Evolutionary conservation across 2,888 invertebrate genomes (phyloP).

Genomic region (Trachelus iudaicus): DNA sequence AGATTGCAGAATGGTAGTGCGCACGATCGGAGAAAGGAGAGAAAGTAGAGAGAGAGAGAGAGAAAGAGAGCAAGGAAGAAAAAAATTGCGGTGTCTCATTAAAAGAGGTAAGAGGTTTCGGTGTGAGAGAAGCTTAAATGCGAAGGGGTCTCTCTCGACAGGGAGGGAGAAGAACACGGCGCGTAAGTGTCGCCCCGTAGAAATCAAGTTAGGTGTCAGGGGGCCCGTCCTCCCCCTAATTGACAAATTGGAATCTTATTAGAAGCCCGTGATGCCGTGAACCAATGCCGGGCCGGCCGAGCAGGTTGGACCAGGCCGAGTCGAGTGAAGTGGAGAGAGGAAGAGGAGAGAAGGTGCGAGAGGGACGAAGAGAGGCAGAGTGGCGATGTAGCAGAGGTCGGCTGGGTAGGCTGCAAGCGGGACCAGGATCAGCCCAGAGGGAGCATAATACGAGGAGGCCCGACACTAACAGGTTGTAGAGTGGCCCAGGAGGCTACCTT

Average conservation of each 20-base stretch:
- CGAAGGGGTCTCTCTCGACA: no score
- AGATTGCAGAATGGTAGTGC: no score
- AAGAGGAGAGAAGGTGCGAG: constrained; percentile 14
- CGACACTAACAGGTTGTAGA: constrained; percentile 63
- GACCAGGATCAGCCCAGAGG: constrained; percentile 35
- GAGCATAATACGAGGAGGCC: constrained; percentile 57
- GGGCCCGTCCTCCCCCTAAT: constrained; percentile 69
- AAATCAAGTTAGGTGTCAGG: constrained; percentile 25
- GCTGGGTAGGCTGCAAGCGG: constrained; percentile 40
- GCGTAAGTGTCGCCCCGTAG: constrained; percentile 18
- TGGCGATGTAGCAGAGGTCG: constrained; percentile 10
- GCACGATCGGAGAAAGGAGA: no score
- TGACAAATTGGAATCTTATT: constrained; percentile 80
- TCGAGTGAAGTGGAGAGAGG: constrained; percentile 15
- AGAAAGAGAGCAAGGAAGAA: no score
- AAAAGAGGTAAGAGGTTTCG: no score
- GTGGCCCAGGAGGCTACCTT: constrained; percentile 33
- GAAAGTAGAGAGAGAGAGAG: no score
- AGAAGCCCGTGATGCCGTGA: constrained; percentile 60
- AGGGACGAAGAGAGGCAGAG: constrained; percentile 18
- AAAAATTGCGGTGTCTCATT: no score
- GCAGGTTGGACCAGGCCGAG: constrained; percentile 27
- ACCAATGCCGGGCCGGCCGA: constrained; percentile 46
- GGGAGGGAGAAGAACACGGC: neutral
- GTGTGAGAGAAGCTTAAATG: no score